Conservation (phyloP, 2,888 invertebrate genomes). For the Drosophila koepferae region DNA sequence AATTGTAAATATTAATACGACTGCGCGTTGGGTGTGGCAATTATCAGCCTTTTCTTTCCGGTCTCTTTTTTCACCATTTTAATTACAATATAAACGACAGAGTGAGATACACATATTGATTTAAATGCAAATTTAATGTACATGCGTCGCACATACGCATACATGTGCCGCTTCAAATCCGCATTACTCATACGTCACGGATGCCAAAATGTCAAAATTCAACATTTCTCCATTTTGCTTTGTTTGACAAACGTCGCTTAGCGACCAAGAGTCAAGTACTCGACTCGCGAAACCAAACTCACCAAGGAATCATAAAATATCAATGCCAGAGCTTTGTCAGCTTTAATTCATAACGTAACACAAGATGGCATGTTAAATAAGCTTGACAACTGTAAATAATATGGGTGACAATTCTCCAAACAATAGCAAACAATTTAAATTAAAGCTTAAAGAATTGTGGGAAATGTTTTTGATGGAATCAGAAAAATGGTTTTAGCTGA, state of each 20-base stretch:
- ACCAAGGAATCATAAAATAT: slow-evolving; percentile 56
- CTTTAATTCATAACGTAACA: slow-evolving; percentile 31
- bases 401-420: background rate
- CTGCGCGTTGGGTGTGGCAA: slow-evolving; percentile 13
- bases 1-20: slow-evolving; percentile 41
- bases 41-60: slow-evolving; percentile 8
- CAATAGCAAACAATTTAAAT: background rate
- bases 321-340: slow-evolving; percentile 36
- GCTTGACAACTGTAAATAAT: slow-evolving; percentile 19
- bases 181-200: slow-evolving; percentile 23
- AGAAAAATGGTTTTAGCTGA: no score
- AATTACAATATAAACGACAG: slow-evolving; percentile 31
- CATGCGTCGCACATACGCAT: slow-evolving; percentile 7
- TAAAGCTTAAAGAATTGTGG: background rate
- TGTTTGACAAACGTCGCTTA: slow-evolving; percentile 54
- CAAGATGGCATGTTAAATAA: slow-evolving; percentile 11
- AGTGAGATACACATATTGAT: slow-evolving; percentile 41
- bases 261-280: slow-evolving; percentile 43
- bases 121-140: slow-evolving; percentile 43
- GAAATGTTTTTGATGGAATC: background rate
- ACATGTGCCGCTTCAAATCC: background rate
- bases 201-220: slow-evolving; percentile 38
- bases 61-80: background rate
- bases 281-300: slow-evolving; percentile 16
- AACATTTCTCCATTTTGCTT: slow-evolving; percentile 36